These are phyloP conservation scores for Aptenodytes forsteri DNA, from an alignment of 2,113 vertebrate genomes.

Conservation along the genomic window DNA sequence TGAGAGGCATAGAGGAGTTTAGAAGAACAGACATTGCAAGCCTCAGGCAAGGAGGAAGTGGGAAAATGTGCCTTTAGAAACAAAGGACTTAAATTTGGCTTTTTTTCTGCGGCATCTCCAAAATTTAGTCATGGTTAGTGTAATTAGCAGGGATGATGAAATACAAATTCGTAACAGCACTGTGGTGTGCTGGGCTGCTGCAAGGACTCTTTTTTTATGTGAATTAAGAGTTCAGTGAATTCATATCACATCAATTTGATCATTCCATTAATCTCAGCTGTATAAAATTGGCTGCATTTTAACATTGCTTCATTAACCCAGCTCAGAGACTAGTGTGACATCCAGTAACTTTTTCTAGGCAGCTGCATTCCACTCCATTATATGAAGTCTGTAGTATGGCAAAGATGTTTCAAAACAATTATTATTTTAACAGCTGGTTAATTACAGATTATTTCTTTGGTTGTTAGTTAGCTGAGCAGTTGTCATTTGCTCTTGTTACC, in stretches of 20 bases:
- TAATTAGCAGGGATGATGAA: neutral
- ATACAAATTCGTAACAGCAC: neutral
- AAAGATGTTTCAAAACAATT: neutral
- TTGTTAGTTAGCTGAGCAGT: neutral
- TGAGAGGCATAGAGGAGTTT: neutral
- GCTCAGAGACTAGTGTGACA: neutral
- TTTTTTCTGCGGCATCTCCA: neutral
- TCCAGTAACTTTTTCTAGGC: neutral
- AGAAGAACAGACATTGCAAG: neutral
- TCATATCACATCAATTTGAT: neutral
- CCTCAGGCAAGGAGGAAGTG: neutral
- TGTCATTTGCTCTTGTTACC: neutral
- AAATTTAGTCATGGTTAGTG: neutral
- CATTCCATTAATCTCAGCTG: neutral
- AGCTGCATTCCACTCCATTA: neutral
- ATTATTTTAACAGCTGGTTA: slow-evolving; percentile 16
- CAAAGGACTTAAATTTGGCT: neutral
- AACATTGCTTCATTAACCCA: neutral
- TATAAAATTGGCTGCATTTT: neutral
- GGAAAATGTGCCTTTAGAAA: neutral
- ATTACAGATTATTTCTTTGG: neutral
- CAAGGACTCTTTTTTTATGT: neutral
- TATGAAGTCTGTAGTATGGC: neutral
- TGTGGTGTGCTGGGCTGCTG: neutral
- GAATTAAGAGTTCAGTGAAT: neutral